phyloP scores from a whole-genome alignment of 2,888 invertebrate genomes.

The Altica lythri region DNA sequence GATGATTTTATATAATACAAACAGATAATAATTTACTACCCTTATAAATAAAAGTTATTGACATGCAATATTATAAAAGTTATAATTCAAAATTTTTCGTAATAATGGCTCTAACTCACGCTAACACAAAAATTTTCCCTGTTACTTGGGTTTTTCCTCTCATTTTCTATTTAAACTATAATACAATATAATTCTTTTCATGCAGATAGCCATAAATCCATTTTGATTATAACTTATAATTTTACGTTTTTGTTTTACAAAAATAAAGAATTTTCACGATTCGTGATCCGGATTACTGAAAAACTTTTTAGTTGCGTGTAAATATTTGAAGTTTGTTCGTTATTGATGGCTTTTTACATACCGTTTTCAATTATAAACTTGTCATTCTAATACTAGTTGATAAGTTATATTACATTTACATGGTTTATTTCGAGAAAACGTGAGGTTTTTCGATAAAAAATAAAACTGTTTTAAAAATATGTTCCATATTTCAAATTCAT shows the following conservation, averaged over 20 bases:
- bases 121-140: conserved; percentile 45
- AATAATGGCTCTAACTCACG: conserved; percentile 50
- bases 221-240: conserved; percentile 32
- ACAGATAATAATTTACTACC: conserved; percentile 45
- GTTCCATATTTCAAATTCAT: too few relatives aligned
- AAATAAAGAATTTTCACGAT: conserved; percentile 31
- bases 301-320: conserved; percentile 33
- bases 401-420: too few relatives aligned
- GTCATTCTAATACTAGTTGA: conserved; percentile 25
- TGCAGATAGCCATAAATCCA: conserved; percentile 33
- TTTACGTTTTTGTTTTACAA: conserved; percentile 34
- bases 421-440: conserved; percentile 10
- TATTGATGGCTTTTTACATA: conserved; percentile 32
- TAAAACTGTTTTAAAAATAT: too few relatives aligned
- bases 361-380: conserved; percentile 32
- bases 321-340: conserved; percentile 33
- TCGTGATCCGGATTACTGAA: conserved; percentile 25
- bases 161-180: conserved; percentile 36
- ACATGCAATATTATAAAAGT: conserved; percentile 54
- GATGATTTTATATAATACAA: too few relatives aligned
- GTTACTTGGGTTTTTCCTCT: conserved; percentile 31
- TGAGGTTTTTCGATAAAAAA: too few relatives aligned
- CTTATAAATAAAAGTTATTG: conserved; percentile 52
- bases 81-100: conserved; percentile 54
- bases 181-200: conserved; percentile 36